Evolutionary conservation across 2,113 vertebrate species (phyloP), one percentile per base, ranked within the genome.

Genomic region (Pavo muticus): DNA sequence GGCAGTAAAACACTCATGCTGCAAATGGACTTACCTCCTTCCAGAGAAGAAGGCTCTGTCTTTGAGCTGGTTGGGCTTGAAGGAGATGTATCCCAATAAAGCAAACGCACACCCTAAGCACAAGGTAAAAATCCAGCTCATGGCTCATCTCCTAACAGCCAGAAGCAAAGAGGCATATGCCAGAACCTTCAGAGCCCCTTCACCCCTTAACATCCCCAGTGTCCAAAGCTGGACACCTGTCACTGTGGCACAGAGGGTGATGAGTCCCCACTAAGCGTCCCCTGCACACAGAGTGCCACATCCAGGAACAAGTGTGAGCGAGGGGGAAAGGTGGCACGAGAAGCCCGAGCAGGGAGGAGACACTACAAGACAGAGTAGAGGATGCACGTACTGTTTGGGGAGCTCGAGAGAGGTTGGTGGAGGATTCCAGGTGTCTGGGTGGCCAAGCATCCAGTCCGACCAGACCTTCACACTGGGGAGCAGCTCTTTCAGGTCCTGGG

Each of bases 371-470:
- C 74, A 85, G 67, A 88, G 12, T 32, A 81, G 64, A 93, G 47
- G 77, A 65, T 50, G 45, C 61, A 98, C 98, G 81, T 97, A 98
- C 98, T 97, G 96, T 87, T 97, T 97, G 76, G 98, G 97, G 65
- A 98, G 96, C 91, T 97, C 97, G 6, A 98, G 96, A 60, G 97
- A 97, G 29, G 96, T 98, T 2, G 99, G 99, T 21, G 99, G 99
- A 79, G 99, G 99, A 94, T 99, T 99, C 99, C 99, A 99, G 91
- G 98, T 98, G 67, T 99, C 98, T 7, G 99, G 98, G 90, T 99
- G 98, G 63, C 99, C 99, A 29, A 99, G 98, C 99, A 99, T 99
- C 99, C 99, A 99, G 94, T 99, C 99, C 1, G 99, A 99, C 99
- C 99, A 99, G 69, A 99, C 98, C 96, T 99, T 99, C 92, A 99